phyloP scores from a whole-genome alignment of 2,888 invertebrate species.

The Parasteatoda lunata region DNA sequence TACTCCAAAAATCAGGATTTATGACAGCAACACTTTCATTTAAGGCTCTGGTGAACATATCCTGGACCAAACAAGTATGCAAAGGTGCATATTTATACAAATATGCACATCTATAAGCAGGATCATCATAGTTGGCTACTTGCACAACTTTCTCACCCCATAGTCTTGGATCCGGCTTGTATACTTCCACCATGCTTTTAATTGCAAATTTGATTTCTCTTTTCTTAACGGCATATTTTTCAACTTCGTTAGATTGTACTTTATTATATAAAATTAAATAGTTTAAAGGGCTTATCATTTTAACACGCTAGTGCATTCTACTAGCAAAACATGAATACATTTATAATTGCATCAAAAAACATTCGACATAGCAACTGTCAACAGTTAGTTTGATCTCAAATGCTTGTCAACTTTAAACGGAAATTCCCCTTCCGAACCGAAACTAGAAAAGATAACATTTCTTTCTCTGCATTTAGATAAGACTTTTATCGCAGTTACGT shows the following conservation, averaged over 20 bases:
- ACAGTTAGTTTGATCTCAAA: too few relatives aligned
- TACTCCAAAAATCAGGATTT: not conserved
- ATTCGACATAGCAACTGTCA: too few relatives aligned
- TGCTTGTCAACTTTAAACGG: too few relatives aligned
- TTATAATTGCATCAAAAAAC: too few relatives aligned
- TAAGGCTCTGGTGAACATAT: constrained; percentile 3
- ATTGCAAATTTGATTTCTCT: constrained; percentile 15
- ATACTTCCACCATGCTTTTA: constrained; percentile 17
- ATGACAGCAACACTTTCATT: not conserved
- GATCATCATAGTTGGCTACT: constrained; percentile 22
- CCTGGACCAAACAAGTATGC: constrained; percentile 25
- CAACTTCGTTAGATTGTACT: constrained; percentile 7
- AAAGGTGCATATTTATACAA: constrained; percentile 40
- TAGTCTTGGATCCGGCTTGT: not conserved
- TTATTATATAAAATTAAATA: constrained; percentile 3
- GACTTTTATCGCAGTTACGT: too few relatives aligned
- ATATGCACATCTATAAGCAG: constrained; percentile 47
- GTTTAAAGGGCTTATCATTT: too few relatives aligned
- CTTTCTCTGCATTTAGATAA: too few relatives aligned
- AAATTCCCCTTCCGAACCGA: too few relatives aligned
- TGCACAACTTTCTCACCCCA: not conserved
- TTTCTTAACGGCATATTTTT: not conserved
- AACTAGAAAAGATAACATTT: too few relatives aligned
- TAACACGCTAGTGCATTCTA: too few relatives aligned
- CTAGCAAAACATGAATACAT: too few relatives aligned